These are phyloP conservation scores for Stichopus chloronotus DNA, from an alignment of 35 echinoderm and acorn worm species.

Conservation along the genomic window DNA sequence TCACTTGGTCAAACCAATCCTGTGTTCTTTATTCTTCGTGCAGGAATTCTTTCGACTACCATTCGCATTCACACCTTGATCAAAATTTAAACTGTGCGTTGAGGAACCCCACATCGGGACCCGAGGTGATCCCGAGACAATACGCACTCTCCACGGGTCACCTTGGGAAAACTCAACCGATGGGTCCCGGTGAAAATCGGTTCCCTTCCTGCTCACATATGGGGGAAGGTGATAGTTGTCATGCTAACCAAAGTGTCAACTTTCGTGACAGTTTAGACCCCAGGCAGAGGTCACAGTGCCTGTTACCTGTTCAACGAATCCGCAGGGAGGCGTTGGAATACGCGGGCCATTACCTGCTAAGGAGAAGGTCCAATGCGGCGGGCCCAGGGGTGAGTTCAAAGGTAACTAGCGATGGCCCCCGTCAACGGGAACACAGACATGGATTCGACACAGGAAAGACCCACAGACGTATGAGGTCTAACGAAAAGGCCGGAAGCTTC, in stretches of 20 bases:
- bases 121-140: background rate
- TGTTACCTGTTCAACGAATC: background rate
- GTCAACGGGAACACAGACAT: background rate
- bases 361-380: background rate
- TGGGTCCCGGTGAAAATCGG: background rate
- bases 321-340: background rate
- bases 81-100: background rate
- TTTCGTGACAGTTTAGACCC: constrained; percentile 1
- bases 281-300: constrained; percentile 7
- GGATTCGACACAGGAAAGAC: background rate
- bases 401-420: background rate
- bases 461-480: background rate
- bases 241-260: background rate
- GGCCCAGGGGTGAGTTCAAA: background rate
- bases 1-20: background rate
- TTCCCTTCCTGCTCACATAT: background rate
- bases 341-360: background rate
- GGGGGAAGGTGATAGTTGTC: background rate
- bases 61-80: constrained; percentile 31
- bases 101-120: background rate
- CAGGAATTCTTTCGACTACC: background rate
- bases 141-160: background rate
- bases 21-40: constrained; percentile 9
- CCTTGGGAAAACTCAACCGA: background rate
- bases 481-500: background rate